Evolutionary conservation across 2,113 vertebrate species (phyloP), one percentile per base, ranked within the genome.

Genomic region (Pelecanus crispus): DNA sequence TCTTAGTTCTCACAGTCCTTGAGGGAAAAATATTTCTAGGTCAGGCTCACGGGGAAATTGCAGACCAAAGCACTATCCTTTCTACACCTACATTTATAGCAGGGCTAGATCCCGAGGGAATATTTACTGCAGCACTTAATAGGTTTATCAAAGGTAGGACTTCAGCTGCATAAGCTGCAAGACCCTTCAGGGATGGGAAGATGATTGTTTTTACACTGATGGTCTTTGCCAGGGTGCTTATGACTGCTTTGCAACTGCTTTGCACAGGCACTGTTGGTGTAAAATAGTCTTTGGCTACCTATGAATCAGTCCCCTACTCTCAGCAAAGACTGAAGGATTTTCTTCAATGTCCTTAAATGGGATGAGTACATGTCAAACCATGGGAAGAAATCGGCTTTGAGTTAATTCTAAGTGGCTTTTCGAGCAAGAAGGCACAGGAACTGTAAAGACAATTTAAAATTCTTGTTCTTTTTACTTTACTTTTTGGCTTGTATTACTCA

Each of bases 281-380:
- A 97, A 97, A 94, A 95, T 78, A 91, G 93, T 94, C 94, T 95
- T 96, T 91, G 79, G 88, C 83, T 78, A 93, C 87, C 50, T 68
- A 78, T 86, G 93, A 95, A 95, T 88, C 82, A 79, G 88, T 58
- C 66, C 90, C 34, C 44, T 65, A 20, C 38, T 75, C 44, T 78
- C 65, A 92, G 86, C 9, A 81, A 90, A 94, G 73, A 88, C 6
- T 55, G 77, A 92, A 80, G 50, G 52, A 90, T 91, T 96, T 93
- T 81, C 31, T 63, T 80, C 19, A 53, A 1, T 1, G 13, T 84
- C 52, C 63, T 93, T 94, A 81, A 89, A 89, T 45, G 68, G 67
- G 61, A 96, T 55, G 55, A 88, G 29, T 70, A 65, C 25, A 12
- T 59, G 79, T 52, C 83, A 88, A 92, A 73, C n/a, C 22, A 87